These are phyloP conservation scores for Centrocercus urophasianus DNA, from an alignment of 2,113 vertebrate species.

Conservation along the genomic window DNA sequence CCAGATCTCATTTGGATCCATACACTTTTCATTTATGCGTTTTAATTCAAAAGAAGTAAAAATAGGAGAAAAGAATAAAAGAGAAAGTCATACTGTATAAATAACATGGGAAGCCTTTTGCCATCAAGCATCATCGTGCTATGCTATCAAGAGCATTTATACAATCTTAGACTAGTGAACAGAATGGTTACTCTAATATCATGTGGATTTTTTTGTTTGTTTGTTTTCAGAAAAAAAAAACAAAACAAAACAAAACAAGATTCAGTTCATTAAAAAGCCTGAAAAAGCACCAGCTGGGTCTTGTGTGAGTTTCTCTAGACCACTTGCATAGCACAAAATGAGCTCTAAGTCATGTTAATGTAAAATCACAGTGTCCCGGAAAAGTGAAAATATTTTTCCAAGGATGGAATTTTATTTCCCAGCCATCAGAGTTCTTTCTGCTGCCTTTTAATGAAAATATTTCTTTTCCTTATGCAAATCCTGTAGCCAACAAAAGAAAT, in stretches of 20 bases:
- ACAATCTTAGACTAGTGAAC: neutral
- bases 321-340: neutral
- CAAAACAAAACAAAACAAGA: neutral
- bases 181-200: neutral
- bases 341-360: slow-evolving; percentile 8
- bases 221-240: neutral
- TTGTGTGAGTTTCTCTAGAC: slow-evolving; percentile 56
- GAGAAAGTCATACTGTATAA: neutral
- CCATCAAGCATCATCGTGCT: neutral
- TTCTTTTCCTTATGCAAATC: neutral
- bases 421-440: neutral
- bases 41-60: slow-evolving; percentile 53
- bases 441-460: neutral
- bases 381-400: slow-evolving; percentile 60
- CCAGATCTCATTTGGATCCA: slow-evolving; percentile 29
- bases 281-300: neutral
- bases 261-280: slow-evolving; percentile 25
- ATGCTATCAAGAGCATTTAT: neutral
- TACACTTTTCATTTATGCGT: neutral
- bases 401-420: neutral
- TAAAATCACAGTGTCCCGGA: slow-evolving; percentile 29
- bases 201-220: neutral
- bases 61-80: slow-evolving; percentile 48
- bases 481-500: neutral
- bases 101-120: neutral